Base-by-base conservation (phyloP, 2,113 vertebrate species). In the Hydropotes inermis region DNA sequence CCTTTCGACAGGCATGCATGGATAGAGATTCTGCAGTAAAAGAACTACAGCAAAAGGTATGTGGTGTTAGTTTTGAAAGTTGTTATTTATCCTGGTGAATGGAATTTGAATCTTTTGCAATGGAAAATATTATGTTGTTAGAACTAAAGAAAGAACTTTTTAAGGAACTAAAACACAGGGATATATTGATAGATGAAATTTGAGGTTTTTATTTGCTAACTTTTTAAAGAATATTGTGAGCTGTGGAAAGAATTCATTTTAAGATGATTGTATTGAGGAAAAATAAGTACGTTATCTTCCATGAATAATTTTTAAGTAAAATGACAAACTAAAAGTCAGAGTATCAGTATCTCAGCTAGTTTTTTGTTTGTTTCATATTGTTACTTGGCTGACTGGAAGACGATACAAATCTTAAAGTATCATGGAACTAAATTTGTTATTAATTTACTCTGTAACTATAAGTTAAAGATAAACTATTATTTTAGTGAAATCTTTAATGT, bases 1-100 rank as follows among this genome's bases (percentile, higher is more conserved):
- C 99, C 93, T 99, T 99, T 98, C 99, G 99, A 78, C 99, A 99
- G 98, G 99, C 99, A 91, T 99, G 99, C 97, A 99, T 99, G 98
- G 99, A 99, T 94, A 99, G 99, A 98, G 99, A 99, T 88, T 99
- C 98, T 94, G 99, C 99, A 96, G 98, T 99, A 97, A 99, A 99
- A 98, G 99, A 99, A 89, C 98, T 99, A 82, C 99, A 99, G 97
- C 99, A 99, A 98, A 99, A 99, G 99, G 99, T 99, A 98, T 76
- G 97, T 98, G 50, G 58, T 83, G 23, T 95, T 61, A 52, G 1
- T 95, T 96, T 96, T 90, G 74, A 97, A 97, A 97, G 39, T 81
- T 89, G 30, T 91, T 74, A 21, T 61, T 95, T 94, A 39, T 55
- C 13, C 11, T 83, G 16, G 28, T 92, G 96, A 67, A 9, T 28